Conservation (phyloP, 2,113 vertebrate genomes). For the Arothron firmamentum region DNA sequence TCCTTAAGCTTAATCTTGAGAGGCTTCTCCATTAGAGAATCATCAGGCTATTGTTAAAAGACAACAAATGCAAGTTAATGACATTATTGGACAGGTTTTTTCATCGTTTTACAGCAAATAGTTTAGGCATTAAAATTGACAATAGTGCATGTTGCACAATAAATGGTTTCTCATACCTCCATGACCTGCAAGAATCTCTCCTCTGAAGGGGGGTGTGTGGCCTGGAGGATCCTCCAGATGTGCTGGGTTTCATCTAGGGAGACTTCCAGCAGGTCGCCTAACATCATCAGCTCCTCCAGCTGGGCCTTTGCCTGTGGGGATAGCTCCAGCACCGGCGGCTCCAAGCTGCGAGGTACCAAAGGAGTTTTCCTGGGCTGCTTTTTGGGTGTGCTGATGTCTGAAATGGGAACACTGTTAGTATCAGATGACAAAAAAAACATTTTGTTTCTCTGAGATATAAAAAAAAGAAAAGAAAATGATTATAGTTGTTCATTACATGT, state of each 20-base stretch:
- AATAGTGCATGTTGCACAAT: slow-evolving; percentile 19
- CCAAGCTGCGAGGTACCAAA: slow-evolving; percentile 91
- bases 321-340: slow-evolving; percentile 91
- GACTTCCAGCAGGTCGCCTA: slow-evolving; percentile 94
- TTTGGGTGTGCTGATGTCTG: slow-evolving; percentile 84
- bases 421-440: background rate
- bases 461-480: background rate
- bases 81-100: background rate
- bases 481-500: background rate
- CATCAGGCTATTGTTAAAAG: slow-evolving; percentile 76
- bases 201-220: slow-evolving; percentile 94
- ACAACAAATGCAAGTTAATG: background rate
- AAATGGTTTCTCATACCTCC: slow-evolving; percentile 79
- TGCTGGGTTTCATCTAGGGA: slow-evolving; percentile 98
- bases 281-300: slow-evolving; percentile 97
- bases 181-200: slow-evolving; percentile 93
- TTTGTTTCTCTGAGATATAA: background rate
- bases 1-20: slow-evolving; percentile 90
- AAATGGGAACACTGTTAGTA: slow-evolving; percentile 9
- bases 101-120: too few species aligned
- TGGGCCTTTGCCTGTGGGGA: slow-evolving; percentile 90
- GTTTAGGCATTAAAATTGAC: too few species aligned
- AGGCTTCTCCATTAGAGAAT: slow-evolving; percentile 86
- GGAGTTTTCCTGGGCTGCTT: slow-evolving; percentile 97
- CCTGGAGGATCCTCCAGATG: slow-evolving; percentile 97